Evolutionary conservation across 2,888 invertebrate genomes (phyloP), one percentile per base, ranked within the genome.

Genomic region (Xestia rhomboidea): DNA sequence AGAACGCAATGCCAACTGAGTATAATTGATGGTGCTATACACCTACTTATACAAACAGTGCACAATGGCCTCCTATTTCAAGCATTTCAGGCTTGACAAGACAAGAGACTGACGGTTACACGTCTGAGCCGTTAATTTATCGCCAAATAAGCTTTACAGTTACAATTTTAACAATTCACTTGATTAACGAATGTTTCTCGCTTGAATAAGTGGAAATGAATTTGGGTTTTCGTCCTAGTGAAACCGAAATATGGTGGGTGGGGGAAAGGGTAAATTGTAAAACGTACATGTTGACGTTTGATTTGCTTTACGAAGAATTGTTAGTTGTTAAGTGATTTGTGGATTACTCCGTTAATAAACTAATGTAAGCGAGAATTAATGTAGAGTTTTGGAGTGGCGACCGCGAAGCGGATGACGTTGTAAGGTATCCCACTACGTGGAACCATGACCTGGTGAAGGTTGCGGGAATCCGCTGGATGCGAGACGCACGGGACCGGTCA

Each of bases 31-130:
- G 76, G 72, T 72, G 69, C 49, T 86, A 72, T 82, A 73, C 38
- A 80, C 57, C n/a, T 76, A 77, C 69, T 76, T 70, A 76, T 73
- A 83, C 41, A 77, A 77, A 54, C 60, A 49, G 44, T 68, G 68
- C 68, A 81, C 82, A 85, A 79, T 77, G 66, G 82, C 77, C 71
- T 72, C 73, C 85, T 89, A 89, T 89, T 89, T 78, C 84, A 63
- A 82, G 76, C 77, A 84, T 85, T 85, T 85, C 82, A 72, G 76
- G 68, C 81, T 64, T 84, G 89, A 88, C 86, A 83, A 82, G 88
- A 88, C 87, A 88, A 86, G 69, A 66, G 88, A 89, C 79, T 87
- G 88, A 88, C 88, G 67, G 86, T 51, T 77, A 89, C 84, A 84
- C 66, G 89, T 77, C 80, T 75, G 79, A 67, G 44, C 77, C 72